phyloP scores from a whole-genome alignment of 1,140 invertebrate species.

The Meteorus sp. region DNA sequence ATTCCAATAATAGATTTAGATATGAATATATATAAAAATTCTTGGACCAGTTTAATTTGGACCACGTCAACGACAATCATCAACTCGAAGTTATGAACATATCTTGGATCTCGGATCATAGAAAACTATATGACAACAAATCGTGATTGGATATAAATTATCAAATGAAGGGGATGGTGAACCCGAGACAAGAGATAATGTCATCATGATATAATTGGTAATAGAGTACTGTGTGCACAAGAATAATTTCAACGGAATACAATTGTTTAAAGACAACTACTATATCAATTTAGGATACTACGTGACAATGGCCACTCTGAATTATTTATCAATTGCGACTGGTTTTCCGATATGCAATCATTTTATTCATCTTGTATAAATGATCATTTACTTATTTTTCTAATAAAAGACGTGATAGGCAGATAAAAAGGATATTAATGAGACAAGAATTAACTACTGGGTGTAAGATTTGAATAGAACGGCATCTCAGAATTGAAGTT shows the following conservation, averaged over 20 bases:
- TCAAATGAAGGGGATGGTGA: no score
- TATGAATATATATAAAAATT: neutral
- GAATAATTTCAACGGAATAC: neutral
- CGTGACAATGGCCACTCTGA: neutral
- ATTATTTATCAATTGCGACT: neutral
- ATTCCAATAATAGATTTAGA: conserved; percentile 22
- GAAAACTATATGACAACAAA: neutral
- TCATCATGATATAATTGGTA: no score
- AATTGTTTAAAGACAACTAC: neutral
- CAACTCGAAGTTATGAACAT: conserved; percentile 11
- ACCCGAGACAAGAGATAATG: no score
- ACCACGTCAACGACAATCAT: conserved; percentile 34
- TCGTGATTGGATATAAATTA: neutral
- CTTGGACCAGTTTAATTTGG: conserved; percentile 19
- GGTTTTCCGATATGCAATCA: conserved; percentile 31
- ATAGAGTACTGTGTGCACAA: conserved; percentile 2
- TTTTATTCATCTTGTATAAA: conserved; percentile 45
- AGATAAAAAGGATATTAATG: no score
- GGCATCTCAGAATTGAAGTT: neutral
- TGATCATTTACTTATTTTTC: conserved; percentile 52
- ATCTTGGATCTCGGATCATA: conserved; percentile 8
- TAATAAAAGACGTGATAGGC: conserved; percentile 31
- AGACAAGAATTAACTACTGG: no score
- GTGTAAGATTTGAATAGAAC: neutral
- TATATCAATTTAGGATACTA: neutral